These are phyloP conservation scores for Colletes gigas DNA, from an alignment of 1,140 invertebrate genomes.

Conservation along the genomic window DNA sequence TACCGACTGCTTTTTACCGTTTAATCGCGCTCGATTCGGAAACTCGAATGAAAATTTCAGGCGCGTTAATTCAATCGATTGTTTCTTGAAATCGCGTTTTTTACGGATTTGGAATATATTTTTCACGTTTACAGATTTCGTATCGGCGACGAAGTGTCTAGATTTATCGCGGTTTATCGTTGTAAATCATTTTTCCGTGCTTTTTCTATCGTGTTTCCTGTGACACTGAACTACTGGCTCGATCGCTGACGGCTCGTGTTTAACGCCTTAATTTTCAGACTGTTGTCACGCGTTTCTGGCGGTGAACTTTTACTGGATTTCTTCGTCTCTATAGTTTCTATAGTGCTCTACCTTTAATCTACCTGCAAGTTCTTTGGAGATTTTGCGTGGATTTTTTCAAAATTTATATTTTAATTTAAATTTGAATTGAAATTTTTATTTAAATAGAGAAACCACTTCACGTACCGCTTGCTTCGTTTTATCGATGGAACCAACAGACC, in stretches of 20 bases:
- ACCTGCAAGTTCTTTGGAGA: no score
- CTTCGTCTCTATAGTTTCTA: no score
- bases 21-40: background rate
- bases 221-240: background rate
- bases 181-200: background rate
- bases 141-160: background rate
- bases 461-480: no score
- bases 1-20: background rate
- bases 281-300: background rate
- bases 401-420: no score
- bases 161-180: background rate
- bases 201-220: background rate
- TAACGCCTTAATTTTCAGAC: slow-evolving; percentile 26
- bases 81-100: no score
- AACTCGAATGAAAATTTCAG: background rate
- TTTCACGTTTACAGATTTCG: background rate
- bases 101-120: no score
- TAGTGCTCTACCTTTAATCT: no score
- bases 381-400: no score
- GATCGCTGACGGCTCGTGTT: background rate
- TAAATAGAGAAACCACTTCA: no score
- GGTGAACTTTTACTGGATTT: slow-evolving; percentile 3
- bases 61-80: no score
- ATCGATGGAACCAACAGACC: no score
- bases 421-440: no score